These are phyloP conservation scores for Nesidiocoris tenuis DNA, from an alignment of 2,888 invertebrate species.

Conservation along the genomic window DNA sequence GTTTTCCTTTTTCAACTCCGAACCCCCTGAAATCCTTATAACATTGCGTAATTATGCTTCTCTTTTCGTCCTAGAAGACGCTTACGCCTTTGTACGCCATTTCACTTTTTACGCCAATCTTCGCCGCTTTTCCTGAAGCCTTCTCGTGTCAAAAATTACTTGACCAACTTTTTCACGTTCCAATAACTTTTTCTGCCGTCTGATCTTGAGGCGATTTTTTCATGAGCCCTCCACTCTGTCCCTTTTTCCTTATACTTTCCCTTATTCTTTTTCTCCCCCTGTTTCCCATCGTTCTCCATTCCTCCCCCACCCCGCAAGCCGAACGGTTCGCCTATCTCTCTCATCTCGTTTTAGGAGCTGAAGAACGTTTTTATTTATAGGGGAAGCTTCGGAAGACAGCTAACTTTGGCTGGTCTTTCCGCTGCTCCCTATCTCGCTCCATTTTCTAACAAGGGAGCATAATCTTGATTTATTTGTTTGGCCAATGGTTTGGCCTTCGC, in stretches of 20 bases:
- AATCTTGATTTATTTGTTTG: conserved; percentile 27
- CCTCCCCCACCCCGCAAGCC: neutral
- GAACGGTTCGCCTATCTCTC: neutral
- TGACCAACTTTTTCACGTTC: conserved; percentile 14
- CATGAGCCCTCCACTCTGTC: neutral
- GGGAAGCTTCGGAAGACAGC: neutral
- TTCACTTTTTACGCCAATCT: neutral
- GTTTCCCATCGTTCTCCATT: neutral
- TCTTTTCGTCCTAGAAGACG: neutral
- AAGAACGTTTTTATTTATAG: conserved; percentile 16
- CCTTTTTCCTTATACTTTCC: neutral
- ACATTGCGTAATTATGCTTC: conserved; percentile 16
- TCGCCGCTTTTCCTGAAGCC: neutral
- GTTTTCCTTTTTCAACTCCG: neutral
- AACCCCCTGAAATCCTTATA: conserved; percentile 1
- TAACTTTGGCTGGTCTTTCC: conserved; percentile 1
- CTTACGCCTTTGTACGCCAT: neutral
- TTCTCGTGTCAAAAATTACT: neutral
- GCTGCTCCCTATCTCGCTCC: too few species aligned
- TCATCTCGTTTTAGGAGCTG: neutral
- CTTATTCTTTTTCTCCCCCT: neutral
- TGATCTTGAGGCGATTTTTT: neutral
- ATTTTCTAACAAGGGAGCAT: neutral
- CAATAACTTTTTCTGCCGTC: neutral
- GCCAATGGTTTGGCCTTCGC: conserved; percentile 3